Base-by-base conservation (phyloP, 2,113 vertebrate genomes). In the Neotoma lepida region DNA sequence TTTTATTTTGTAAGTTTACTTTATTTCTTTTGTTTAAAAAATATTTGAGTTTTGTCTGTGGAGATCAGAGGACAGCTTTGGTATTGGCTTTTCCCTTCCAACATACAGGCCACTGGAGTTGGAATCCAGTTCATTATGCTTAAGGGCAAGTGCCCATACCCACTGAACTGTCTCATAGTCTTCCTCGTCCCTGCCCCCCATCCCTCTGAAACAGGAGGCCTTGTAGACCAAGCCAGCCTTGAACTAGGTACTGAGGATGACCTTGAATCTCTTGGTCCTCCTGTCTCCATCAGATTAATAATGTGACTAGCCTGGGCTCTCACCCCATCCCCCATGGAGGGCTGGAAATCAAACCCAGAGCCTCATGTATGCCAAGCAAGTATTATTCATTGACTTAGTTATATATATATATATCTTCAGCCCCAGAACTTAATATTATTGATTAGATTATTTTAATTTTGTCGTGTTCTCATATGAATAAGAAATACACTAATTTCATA, bases 401-500 rank as follows among this genome's bases (percentile, higher is more conserved):
- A 49, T 56, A 68, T 24, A 39, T 70, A 49, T 56, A 68, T 24
- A 39, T n/a, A 39, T 56, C 28, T 56, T 41, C 12, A 33, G 39
- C 61, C 9, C 15, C 15, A 78, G 86, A 90, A 33, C 78, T 33
- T 44, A 64, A 7, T 96, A 74, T 94, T 97, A 76, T 93, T 85
- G 63, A 74, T 10, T 41, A 81, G 39, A 41, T 92, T 89, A 56
- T 54, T 82, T 58, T 54, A 1, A 28, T 58, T 74, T 92, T 84
- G 20, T 81, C 35, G 35, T 66, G 2, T 44, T 74, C 24, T 84
- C 9, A 88, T 28, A 41, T 86, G 39, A 93, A 22, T 87, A 88
- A 88, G 77, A 96, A 94, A 24, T 95, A 92, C 12, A 30, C 1
- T 81, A 92, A 68, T 93, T 95, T 58, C 84, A 66, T 14, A 81